A percentile compares a stretch with the other conserved stretches of the same genome.
phyloP scores from a whole-genome alignment of 1,140 invertebrate genomes.

The Zaprionus gabonicus region DNA sequence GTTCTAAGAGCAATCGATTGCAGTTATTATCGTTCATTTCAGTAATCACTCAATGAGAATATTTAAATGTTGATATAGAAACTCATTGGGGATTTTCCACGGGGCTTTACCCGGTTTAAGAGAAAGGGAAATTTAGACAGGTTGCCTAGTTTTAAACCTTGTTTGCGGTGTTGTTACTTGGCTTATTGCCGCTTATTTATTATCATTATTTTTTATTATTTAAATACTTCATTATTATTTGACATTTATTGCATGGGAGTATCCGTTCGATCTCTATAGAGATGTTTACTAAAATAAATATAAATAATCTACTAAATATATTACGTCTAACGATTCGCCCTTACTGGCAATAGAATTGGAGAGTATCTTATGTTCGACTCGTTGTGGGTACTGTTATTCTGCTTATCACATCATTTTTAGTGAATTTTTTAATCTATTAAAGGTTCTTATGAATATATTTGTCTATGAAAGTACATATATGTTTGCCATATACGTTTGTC shows the following conservation, averaged over 20 bases:
- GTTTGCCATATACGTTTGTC: neutral
- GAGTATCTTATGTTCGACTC: neutral
- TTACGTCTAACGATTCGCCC: too few species aligned
- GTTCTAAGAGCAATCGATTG: neutral
- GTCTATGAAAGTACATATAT: neutral
- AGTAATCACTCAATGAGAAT: neutral
- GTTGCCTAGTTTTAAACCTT: too few species aligned
- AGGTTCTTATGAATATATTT: neutral
- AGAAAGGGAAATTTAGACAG: neutral
- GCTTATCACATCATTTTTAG: neutral
- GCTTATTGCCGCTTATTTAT: too few species aligned
- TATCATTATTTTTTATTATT: too few species aligned
- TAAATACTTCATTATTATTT: too few species aligned
- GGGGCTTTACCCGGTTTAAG: neutral
- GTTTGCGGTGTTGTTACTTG: too few species aligned
- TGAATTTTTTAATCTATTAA: conserved; percentile 9
- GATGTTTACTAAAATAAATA: too few species aligned
- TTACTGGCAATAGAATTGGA: neutral
- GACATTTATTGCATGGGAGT: too few species aligned
- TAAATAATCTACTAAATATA: too few species aligned
- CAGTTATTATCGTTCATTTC: neutral
- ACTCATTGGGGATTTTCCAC: neutral
- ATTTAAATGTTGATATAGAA: neutral
- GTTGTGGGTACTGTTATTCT: neutral
- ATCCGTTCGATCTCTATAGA: too few species aligned